Conservation (phyloP, 1,140 invertebrate genomes). For the Conus ventricosus region DNA sequence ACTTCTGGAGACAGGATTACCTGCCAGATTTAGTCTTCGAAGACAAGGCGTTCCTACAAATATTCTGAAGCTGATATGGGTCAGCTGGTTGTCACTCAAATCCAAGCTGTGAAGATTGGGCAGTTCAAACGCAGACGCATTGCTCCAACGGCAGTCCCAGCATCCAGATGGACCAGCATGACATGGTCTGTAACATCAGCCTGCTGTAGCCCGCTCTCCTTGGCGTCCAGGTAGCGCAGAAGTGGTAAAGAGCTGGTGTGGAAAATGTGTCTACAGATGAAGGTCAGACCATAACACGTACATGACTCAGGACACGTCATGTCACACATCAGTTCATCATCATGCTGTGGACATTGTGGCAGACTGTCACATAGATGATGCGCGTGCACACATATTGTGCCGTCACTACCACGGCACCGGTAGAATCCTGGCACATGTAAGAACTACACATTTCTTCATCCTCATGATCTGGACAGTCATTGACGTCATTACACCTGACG, state of each 20-base stretch:
- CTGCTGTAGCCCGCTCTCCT: background rate
- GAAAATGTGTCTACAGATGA: background rate
- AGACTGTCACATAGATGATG: background rate
- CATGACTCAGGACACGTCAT: slow-evolving; percentile 30
- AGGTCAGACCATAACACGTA: slow-evolving; percentile 15
- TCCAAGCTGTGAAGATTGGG: slow-evolving; percentile 12
- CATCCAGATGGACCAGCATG: slow-evolving; percentile 24
- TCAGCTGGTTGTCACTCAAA: slow-evolving; percentile 28
- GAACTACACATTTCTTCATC: background rate
- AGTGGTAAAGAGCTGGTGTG: background rate
- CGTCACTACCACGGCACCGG: background rate
- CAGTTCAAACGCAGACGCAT: background rate
- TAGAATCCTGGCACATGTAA: slow-evolving; percentile 22
- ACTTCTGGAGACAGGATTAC: background rate
- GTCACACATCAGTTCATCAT: slow-evolving; percentile 39
- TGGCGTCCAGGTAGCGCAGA: slow-evolving; percentile 16
- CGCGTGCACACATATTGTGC: background rate
- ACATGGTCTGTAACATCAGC: background rate
- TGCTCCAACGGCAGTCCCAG: too few relatives aligned
- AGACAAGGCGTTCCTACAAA: background rate
- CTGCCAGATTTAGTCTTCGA: background rate
- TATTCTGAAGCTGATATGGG: background rate
- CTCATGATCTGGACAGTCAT: slow-evolving; percentile 20
- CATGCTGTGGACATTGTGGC: slow-evolving; percentile 33
- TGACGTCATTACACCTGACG: slow-evolving; percentile 7